Evolutionary conservation across 2,797 vertebrate species (phyloP), one percentile per base, ranked within the genome.

Genomic region (Lutra lutra): DNA sequence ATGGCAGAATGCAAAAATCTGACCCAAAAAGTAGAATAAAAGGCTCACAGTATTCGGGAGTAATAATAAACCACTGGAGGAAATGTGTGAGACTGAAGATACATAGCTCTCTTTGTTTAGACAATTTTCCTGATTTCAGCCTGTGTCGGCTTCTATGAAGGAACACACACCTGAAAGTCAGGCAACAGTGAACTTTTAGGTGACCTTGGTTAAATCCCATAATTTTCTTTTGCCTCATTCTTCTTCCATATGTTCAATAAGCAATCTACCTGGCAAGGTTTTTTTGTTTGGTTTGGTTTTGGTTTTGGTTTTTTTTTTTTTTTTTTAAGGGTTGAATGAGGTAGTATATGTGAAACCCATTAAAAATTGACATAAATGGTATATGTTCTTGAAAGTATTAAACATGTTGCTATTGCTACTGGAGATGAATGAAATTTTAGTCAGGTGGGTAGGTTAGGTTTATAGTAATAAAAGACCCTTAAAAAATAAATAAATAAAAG

Each of bases 271-370:
- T 46, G 27, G 29, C 7, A 85, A 73, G 46, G 54, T 79, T 72
- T 77, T 90, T 75, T 95, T 79, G 93, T 56, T 68, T 48, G 13
- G 46, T 48, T 48, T 48, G 14, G 10, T 48, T 48, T 11, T 46
- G 43, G 6, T 5, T 90, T 73, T 46, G 87, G 40, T 79, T 90
- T 79, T 48, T 90, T 79, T 95, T 79, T 90, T 79, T 48, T 87
- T 75, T 94, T 95, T 62, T 68, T 56, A 15, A 83, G 54, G 1
- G 1, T 51, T 84, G 4, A 77, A 78, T 78, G 29, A 82, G 25
- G 20, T 92, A 48, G 62, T 75, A 54, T 38, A 38, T 73, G 25
- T 43, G 54, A 93, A 95, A 46, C 27, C 62, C 14, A 78, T 43
- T 85, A 85, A 77, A 87, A 88, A 84, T 43, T 88, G 14, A 27